phyloP scores from a whole-genome alignment of 2,113 vertebrate species.

The Passerina amoena region DNA sequence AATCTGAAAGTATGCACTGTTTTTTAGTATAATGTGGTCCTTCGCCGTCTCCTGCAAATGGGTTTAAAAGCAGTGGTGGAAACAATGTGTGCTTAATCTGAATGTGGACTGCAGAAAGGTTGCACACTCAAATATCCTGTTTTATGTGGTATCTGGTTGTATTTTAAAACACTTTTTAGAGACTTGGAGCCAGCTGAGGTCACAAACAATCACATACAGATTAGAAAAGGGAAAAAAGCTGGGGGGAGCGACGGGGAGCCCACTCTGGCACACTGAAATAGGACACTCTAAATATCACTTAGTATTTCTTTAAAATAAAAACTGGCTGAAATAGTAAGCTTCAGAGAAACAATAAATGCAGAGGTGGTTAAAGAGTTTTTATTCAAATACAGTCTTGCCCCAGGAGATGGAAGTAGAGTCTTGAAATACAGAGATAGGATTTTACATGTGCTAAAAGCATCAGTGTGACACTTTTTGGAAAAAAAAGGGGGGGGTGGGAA shows the following conservation, averaged over 20 bases:
- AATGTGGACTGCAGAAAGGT: conserved; percentile 1
- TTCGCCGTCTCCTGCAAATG: neutral
- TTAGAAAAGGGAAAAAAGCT: conserved; percentile 38
- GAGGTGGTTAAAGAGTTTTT: conserved; percentile 52
- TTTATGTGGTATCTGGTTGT: conserved; percentile 39
- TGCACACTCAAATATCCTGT: conserved; percentile 22
- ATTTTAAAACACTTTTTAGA: conserved; percentile 48
- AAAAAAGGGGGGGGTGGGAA: neutral
- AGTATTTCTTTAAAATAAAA: conserved; percentile 40
- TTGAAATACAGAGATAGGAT: conserved; percentile 39
- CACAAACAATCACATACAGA: conserved; percentile 40
- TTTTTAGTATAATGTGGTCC: neutral
- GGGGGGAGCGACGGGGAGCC: neutral
- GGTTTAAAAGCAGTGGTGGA: neutral
- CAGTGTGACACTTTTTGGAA: conserved; percentile 54
- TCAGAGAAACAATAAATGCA: conserved; percentile 31
- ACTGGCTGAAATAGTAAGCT: neutral
- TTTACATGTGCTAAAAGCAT: conserved; percentile 74
- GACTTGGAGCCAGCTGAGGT: conserved; percentile 33
- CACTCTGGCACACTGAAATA: conserved; percentile 27
- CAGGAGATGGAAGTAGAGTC: conserved; percentile 52
- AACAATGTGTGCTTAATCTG: conserved; percentile 14
- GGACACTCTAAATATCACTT: conserved; percentile 30
- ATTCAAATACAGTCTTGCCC: conserved; percentile 63
- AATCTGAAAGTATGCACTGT: neutral